A percentile compares a stretch with the other conserved stretches of the same genome.
Evolutionary conservation across 2,797 vertebrate genomes (phyloP).

Genomic region (Poeciliopsis turneri): DNA sequence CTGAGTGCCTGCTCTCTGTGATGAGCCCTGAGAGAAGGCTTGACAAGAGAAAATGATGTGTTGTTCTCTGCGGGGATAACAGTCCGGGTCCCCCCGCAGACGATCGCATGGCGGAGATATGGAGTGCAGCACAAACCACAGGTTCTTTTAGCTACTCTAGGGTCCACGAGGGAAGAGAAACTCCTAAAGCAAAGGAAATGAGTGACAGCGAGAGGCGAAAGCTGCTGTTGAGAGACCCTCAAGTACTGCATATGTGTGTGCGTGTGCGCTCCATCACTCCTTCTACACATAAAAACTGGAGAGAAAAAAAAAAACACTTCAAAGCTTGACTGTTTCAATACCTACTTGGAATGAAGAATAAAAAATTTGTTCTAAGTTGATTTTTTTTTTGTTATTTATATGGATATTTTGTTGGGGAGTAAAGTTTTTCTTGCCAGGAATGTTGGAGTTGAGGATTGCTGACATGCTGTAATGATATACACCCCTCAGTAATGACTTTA

Average conservation of each 20-base stretch:
- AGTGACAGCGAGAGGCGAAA: conserved; percentile 67
- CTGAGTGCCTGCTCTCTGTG: conserved; percentile 76
- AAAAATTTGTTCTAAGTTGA: conserved; percentile 54
- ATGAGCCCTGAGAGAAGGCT: conserved; percentile 75
- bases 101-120: conserved; percentile 66
- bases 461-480: neutral
- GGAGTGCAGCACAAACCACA: conserved; percentile 73
- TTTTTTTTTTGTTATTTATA: neutral
- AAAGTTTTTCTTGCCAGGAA: neutral
- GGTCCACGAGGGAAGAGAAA: conserved; percentile 48
- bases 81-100: conserved; percentile 54
- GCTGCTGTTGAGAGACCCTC: conserved; percentile 55
- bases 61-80: conserved; percentile 75
- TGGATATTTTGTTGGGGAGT: neutral
- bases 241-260: conserved; percentile 26
- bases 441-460: neutral
- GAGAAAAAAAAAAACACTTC: conserved; percentile 40
- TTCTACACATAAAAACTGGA: conserved; percentile 51
- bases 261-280: conserved; percentile 42
- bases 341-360: conserved; percentile 59
- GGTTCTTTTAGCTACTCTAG: conserved; percentile 61
- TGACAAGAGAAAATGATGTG: conserved; percentile 81
- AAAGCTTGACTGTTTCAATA: conserved; percentile 60
- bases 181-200: conserved; percentile 57
- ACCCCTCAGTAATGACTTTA: neutral